Evolutionary conservation across 2,888 invertebrate species (phyloP).

Genomic region (Taphrorychus bicolor): DNA sequence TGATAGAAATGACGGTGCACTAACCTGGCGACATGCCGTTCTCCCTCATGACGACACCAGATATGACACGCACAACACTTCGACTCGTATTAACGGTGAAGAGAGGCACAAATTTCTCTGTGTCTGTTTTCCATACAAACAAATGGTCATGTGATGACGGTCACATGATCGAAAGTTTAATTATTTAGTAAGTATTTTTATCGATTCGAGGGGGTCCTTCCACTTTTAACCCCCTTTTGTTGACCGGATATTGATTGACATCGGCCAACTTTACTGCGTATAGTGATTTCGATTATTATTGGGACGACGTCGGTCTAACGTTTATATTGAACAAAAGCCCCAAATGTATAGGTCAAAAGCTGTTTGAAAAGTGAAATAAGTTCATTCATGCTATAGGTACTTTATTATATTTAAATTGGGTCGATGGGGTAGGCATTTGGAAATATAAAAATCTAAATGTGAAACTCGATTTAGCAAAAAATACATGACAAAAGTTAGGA

Average conservation of each 20-base stretch:
- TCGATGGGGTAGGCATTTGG: no score
- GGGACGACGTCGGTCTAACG: no score
- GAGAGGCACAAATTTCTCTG: conserved; percentile 32
- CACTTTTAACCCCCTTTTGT: conserved; percentile 40
- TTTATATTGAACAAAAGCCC: no score
- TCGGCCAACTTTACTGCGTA: conserved; percentile 15
- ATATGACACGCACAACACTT: conserved; percentile 9
- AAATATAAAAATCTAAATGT: no score
- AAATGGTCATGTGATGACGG: conserved; percentile 43
- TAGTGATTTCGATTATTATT: conserved; percentile 10
- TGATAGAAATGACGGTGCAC: background rate
- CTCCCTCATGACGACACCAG: background rate
- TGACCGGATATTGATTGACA: conserved; percentile 38
- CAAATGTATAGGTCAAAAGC: no score
- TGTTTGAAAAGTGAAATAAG: no score
- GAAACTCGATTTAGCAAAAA: no score
- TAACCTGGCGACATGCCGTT: background rate
- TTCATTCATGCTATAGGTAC: no score
- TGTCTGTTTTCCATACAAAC: conserved; percentile 45
- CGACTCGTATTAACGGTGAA: conserved; percentile 16
- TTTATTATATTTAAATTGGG: no score
- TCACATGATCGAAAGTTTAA: conserved; percentile 56
- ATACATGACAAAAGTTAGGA: no score
- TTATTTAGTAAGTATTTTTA: conserved; percentile 54
- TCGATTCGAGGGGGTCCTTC: conserved; percentile 48